phyloP scores from a whole-genome alignment of 2,888 invertebrate species.

The Girardia tigrina region DNA sequence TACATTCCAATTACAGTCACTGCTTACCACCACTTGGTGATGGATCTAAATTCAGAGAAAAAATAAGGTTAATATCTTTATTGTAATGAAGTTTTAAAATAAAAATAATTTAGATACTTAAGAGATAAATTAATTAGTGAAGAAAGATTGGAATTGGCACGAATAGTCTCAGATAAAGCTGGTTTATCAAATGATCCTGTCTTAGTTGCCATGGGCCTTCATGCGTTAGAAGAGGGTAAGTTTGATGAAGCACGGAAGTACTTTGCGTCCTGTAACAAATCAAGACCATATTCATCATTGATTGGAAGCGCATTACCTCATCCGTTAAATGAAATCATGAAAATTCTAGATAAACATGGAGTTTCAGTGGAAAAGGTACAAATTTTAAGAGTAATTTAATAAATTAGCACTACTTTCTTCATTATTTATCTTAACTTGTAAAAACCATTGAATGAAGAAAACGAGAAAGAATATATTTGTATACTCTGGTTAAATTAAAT shows the following conservation, averaged over 20 bases:
- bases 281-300: neutral
- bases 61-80: neutral
- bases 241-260: constrained; percentile 1
- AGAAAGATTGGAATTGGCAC: constrained; percentile 24
- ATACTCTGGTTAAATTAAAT: no score
- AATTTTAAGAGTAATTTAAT: no score
- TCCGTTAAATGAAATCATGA: constrained; percentile 15
- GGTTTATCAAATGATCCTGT: neutral
- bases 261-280: neutral
- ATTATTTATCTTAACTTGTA: no score
- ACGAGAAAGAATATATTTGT: no score
- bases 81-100: no score
- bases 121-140: constrained; percentile 1
- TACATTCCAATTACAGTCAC: constrained; percentile 2
- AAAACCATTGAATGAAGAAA: no score
- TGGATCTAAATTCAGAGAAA: constrained; percentile 1
- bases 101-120: neutral
- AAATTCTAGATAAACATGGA: neutral
- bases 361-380: neutral
- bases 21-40: neutral
- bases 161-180: neutral
- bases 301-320: neutral
- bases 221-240: constrained; percentile 2
- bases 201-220: neutral
- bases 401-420: no score